Conservation (phyloP, 2,888 invertebrate species). For the Tuberolachnus salignus region DNA sequence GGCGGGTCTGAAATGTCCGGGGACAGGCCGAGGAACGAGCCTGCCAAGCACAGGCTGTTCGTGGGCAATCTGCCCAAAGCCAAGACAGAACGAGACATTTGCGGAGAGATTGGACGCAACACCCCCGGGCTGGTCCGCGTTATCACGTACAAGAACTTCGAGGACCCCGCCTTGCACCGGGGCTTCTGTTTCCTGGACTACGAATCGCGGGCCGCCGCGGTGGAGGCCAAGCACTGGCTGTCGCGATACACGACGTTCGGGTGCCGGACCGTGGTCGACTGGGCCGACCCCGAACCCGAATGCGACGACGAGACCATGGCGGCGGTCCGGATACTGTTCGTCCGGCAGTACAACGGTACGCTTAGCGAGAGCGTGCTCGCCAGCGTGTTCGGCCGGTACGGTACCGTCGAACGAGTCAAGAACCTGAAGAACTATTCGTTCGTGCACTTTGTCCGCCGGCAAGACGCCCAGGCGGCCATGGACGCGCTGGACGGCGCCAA, state of each 20-base stretch:
- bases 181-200: slow-evolving; percentile 49
- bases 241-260: slow-evolving; percentile 16
- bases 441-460: slow-evolving; percentile 26
- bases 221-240: background rate
- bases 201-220: background rate
- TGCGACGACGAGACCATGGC: background rate
- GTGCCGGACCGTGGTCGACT: slow-evolving; percentile 34
- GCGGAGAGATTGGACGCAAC: background rate
- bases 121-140: slow-evolving; percentile 19
- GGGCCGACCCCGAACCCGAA: slow-evolving; percentile 49
- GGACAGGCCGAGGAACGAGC: too few relatives aligned
- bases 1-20: too few relatives aligned
- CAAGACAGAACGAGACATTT: slow-evolving; percentile 24
- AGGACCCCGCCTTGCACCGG: slow-evolving; percentile 2
- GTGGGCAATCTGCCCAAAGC: slow-evolving; percentile 37
- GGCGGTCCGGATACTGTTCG: slow-evolving; percentile 32
- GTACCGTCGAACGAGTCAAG: slow-evolving; percentile 22
- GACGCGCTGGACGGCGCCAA: background rate
- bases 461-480: slow-evolving; percentile 26
- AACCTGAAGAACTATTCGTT: slow-evolving; percentile 38
- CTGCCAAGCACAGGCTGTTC: slow-evolving; percentile 27
- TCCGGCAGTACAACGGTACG: slow-evolving; percentile 12
- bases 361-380: background rate
- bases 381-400: slow-evolving; percentile 13
- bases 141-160: slow-evolving; percentile 33